phyloP scores from a whole-genome alignment of 1,140 invertebrate genomes.

The Portunus trituberculatus region DNA sequence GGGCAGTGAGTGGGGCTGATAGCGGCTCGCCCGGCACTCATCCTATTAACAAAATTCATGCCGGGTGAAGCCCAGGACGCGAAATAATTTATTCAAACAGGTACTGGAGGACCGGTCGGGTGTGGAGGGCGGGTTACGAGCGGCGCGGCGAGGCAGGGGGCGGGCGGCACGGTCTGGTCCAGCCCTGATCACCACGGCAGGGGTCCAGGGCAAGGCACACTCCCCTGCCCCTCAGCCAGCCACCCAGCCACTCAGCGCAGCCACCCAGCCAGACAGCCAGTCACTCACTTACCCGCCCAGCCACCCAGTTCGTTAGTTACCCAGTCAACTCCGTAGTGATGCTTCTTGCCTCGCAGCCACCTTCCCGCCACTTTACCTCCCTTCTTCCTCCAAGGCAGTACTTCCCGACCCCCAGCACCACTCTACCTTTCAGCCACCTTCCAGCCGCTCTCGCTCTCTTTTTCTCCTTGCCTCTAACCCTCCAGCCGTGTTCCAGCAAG shows the following conservation, averaged over 20 bases:
- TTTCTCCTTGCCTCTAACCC: neutral
- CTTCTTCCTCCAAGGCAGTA: neutral
- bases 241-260: neutral
- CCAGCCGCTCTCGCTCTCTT: too few species aligned
- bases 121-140: conserved; percentile 48
- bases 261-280: conserved; percentile 34
- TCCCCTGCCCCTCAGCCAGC: conserved; percentile 33
- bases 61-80: conserved; percentile 32
- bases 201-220: conserved; percentile 29
- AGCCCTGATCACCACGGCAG: conserved; percentile 58
- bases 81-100: conserved; percentile 68
- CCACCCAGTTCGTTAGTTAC: neutral
- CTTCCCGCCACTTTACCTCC: neutral
- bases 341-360: neutral
- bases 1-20: neutral
- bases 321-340: neutral
- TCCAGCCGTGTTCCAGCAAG: neutral
- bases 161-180: conserved; percentile 33
- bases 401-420: neutral
- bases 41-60: conserved; percentile 49
- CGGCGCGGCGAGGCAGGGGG: conserved; percentile 42
- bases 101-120: conserved; percentile 47
- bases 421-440: too few species aligned
- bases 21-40: conserved; percentile 35
- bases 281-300: neutral